A percentile compares a stretch with the other conserved stretches of the same genome.
Evolutionary conservation across 1,140 invertebrate species (phyloP).

Genomic region (Mycetomoellerius zeteki): DNA sequence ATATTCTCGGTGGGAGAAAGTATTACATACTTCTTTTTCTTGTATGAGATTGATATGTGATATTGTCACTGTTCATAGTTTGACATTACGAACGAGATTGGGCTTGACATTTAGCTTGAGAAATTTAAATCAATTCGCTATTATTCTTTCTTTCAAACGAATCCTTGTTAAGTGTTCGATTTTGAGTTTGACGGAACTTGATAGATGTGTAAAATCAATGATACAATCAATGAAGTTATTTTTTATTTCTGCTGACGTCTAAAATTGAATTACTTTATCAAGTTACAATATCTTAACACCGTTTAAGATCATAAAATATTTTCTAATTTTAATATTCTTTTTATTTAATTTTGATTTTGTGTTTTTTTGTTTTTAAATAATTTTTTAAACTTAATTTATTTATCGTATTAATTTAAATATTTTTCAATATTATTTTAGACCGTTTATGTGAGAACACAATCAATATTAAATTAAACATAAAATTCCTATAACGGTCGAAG

Average conservation of each 20-base stretch:
- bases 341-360: not conserved
- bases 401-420: no score
- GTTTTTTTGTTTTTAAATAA: not conserved
- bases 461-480: no score
- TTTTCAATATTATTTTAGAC: no score
- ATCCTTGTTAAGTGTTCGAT: not conserved
- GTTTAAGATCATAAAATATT: not conserved
- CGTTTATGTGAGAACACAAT: no score
- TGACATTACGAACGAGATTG: not conserved
- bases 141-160: not conserved
- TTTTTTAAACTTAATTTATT: no score
- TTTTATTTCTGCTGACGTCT: conserved; percentile 12
- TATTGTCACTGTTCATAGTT: not conserved
- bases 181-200: conserved; percentile 7
- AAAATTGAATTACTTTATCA: not conserved
- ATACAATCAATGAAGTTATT: not conserved
- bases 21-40: conserved; percentile 34
- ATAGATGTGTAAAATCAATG: not conserved
- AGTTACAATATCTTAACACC: not conserved
- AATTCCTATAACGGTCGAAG: no score
- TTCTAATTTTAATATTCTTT: not conserved
- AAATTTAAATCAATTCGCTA: not conserved
- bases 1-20: not conserved
- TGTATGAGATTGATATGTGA: not conserved
- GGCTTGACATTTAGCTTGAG: not conserved